These are phyloP conservation scores for Oryctolagus cuniculus DNA, from an alignment of 2,113 vertebrate species.

Conservation along the genomic window mOryCun1.1 NC_091439.1:52585501-52586000, in stretches of 20 bases:
- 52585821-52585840: no score
- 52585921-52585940: no score
- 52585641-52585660: conserved; percentile 25
- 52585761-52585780: background rate
- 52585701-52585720: conserved; percentile 45
- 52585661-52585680: conserved; percentile 64
- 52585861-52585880: no score
- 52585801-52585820: no score
- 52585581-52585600: background rate
- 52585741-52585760: background rate
- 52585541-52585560: background rate
- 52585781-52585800: background rate
- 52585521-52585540: background rate
- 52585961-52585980: background rate
- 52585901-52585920: background rate
- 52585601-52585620: conserved; percentile 10
- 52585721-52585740: conserved; percentile 10
- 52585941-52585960: background rate
- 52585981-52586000: background rate
- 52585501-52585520: background rate
- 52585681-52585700: background rate
- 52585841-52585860: no score
- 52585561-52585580: background rate
- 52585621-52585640: background rate
- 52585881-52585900: no score